These are phyloP conservation scores for Sarcophaga subvicina DNA, from an alignment of 2,888 invertebrate species.

Conservation along the genomic window DNA sequence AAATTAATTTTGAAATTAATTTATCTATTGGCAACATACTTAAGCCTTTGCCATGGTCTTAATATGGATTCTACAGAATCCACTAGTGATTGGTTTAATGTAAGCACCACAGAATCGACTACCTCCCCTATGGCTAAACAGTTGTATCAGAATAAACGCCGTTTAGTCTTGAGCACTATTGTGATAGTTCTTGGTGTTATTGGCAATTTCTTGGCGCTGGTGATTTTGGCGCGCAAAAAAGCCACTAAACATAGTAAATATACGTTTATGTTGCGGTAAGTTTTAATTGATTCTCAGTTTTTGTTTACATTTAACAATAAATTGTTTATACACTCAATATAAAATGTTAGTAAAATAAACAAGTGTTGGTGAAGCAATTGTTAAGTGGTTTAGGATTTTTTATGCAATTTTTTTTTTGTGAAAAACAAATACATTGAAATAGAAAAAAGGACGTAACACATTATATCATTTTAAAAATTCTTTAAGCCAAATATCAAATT, in stretches of 20 bases:
- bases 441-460: too few relatives aligned
- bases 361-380: too few relatives aligned
- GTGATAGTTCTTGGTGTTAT: slow-evolving; percentile 85
- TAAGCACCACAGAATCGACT: slow-evolving; percentile 44
- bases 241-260: slow-evolving; percentile 91
- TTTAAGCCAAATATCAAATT: too few relatives aligned
- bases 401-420: too few relatives aligned
- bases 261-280: slow-evolving; percentile 85
- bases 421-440: too few relatives aligned
- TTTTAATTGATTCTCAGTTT: slow-evolving; percentile 40
- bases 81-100: slow-evolving; percentile 39
- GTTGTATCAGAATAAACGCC: slow-evolving; percentile 73
- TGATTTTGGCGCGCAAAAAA: slow-evolving; percentile 88
- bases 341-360: slow-evolving; percentile 36
- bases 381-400: too few relatives aligned
- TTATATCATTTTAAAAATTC: too few relatives aligned
- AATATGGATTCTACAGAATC: slow-evolving; percentile 37
- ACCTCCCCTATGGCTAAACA: slow-evolving; percentile 58
- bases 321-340: slow-evolving; percentile 12
- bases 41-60: slow-evolving; percentile 51
- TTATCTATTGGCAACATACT: slow-evolving; percentile 15
- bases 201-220: slow-evolving; percentile 90
- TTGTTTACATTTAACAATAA: not conserved
- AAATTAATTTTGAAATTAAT: slow-evolving; percentile 45
- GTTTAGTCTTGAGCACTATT: slow-evolving; percentile 82